Base-by-base conservation (phyloP, 1,140 invertebrate genomes). In the Nephila pilipes region DNA sequence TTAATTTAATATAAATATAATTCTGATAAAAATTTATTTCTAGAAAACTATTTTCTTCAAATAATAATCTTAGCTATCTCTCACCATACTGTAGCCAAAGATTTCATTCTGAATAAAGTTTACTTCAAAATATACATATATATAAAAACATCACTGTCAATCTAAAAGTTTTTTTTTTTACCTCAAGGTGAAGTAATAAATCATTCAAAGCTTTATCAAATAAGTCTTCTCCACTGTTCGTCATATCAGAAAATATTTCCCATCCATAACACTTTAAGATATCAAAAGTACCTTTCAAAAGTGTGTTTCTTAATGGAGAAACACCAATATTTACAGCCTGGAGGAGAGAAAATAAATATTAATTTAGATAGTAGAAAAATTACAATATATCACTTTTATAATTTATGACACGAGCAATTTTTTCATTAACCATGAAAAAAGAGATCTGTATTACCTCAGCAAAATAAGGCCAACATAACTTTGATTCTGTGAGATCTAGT, bases 231-330 rank as follows among this genome's bases (percentile, higher is more conserved):
- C 58, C 79, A 91, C 16, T 46, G 16, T 55, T 57, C 6, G n/a
- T 36, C 18, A 87, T 2, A 32, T 91, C 79, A 60, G 32, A n/a
- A 83, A 91, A 91, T 46, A 91, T 20, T 8, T 91, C 36, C 54
- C 20, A 29, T 58, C 89, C 89, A 91, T 91, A 32, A 22, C 57
- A 91, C 14, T 83, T 81, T 54, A 91, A 65, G 25, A 91, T 91
- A 32, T 91, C 89, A 65, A 91, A 83, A 20, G 58, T 22, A 22
- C 89, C 55, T 55, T 91, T 79, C 2, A 83, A 60, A 38, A 91
- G 79, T n/a, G 29, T 25, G 25, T 90, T 90, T 90, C 32, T 90
- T 54, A 79, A 16, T 32, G n/a, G 46, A 55, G 63, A 57, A 79
- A 46, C 32, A n/a, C 36, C 88, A 36, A 80, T 57, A 80, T 79